Base-by-base conservation (phyloP, 2,888 invertebrate species). In the Leptopilina drosophilae region DNA sequence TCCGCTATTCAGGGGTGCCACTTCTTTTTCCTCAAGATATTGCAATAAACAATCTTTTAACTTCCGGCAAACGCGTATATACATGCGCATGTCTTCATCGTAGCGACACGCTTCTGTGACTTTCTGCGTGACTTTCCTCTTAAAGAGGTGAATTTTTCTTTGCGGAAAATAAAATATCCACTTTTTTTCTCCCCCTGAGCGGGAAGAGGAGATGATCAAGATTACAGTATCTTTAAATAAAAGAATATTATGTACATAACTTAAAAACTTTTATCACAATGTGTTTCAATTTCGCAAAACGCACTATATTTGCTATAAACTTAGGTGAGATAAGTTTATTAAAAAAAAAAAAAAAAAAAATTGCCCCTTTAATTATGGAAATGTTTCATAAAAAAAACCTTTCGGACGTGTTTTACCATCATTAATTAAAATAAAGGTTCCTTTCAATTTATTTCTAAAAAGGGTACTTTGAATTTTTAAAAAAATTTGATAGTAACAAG, bases 141-240 rank as follows among this genome's bases (percentile, higher is more conserved):
- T 64, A 64, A 64, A 64, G 26, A 76, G 76, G 42, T 62, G 64
- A 26, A 73, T 33, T 73, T 73, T n/a, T 49, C 20, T 49, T 73
- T 56, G 33, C 33, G 8, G 53, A 73, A 73, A 53, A 62, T 62
- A 62, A 62, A 20, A 62, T n/a, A 62, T 62, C 20, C 8, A 62
- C 62, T 62, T 62, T n/a, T n/a, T 59, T 59, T 59, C 5, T 20
- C 20, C 3, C 20, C 1, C 11, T 20, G 20, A 20, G 62, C 33
- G 15, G 8, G 42, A 42, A 8, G 42, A 5, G 8, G 8, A 42
- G 42, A 15, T 8, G 20, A 62, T 62, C 7, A 62, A 7, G 20
- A 62, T 62, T 62, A 62, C 20, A n/a, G 62, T 62, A 20, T 62
- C 62, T 62, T 2, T 8, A 62, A 33, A 33, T 33, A n/a, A 20